Percentiles rank a stretch among this genome's conserved stretches.
Evolutionary conservation across 2,888 invertebrate genomes (phyloP).

Genomic region (Clostera curtula): DNA sequence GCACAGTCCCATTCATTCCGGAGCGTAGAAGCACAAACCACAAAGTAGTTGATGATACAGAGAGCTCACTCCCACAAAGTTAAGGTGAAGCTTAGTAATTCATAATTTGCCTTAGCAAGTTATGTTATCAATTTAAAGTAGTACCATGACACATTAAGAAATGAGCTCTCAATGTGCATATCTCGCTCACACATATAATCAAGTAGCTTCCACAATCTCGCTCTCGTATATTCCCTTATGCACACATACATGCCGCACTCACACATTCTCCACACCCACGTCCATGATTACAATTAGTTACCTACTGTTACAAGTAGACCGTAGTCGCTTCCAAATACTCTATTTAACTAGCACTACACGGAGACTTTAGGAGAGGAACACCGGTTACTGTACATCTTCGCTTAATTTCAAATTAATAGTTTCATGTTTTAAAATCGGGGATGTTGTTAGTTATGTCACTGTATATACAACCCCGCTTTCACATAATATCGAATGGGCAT

Average conservation of each 20-base stretch:
- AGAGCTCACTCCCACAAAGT: too few species aligned
- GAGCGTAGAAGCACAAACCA: constrained; percentile 18
- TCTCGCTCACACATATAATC: constrained; percentile 17
- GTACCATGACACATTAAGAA: too few species aligned
- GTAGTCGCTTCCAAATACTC: constrained; percentile 49
- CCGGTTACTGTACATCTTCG: constrained; percentile 69
- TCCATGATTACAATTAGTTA: constrained; percentile 45
- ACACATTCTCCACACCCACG: constrained; percentile 37
- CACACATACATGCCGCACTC: constrained; percentile 22
- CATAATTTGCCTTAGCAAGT: too few species aligned
- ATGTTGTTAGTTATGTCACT: constrained; percentile 41
- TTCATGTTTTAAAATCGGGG: constrained; percentile 56
- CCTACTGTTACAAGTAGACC: constrained; percentile 52
- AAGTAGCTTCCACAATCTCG: constrained; percentile 16
- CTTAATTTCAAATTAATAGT: constrained; percentile 52
- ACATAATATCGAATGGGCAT: constrained; percentile 59
- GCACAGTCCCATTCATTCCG: constrained; percentile 67
- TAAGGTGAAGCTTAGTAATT: too few species aligned
- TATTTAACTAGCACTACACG: constrained; percentile 61
- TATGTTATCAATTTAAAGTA: too few species aligned
- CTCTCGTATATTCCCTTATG: constrained; percentile 17
- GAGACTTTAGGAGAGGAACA: constrained; percentile 71
- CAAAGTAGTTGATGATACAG: too few species aligned
- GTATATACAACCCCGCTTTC: constrained; percentile 63
- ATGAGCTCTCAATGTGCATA: constrained; percentile 15